A percentile compares a stretch with the other conserved stretches of the same genome.
These are phyloP conservation scores for Phalacrocorax brasilianus DNA, from an alignment of 2,113 vertebrate species.

Conservation along the genomic window DNA sequence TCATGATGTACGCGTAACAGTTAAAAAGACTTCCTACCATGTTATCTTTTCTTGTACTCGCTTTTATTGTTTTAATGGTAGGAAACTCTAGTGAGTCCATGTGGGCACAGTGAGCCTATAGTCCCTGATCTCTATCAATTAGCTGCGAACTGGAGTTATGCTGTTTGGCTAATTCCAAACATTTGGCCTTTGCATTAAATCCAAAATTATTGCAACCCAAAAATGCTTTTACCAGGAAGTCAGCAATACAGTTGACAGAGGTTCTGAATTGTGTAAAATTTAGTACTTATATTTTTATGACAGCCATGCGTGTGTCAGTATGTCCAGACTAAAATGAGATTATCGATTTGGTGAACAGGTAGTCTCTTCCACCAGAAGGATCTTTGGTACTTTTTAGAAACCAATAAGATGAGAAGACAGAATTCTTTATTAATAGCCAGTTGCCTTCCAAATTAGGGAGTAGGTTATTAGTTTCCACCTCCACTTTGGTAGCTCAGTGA, in stretches of 20 bases:
- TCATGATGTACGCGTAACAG: neutral
- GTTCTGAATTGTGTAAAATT: neutral
- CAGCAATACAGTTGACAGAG: neutral
- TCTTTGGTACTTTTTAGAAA: neutral
- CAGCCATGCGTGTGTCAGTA: neutral
- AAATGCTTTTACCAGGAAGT: neutral
- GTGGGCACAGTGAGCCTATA: neutral
- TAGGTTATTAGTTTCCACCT: neutral
- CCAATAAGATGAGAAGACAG: neutral
- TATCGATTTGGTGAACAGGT: neutral
- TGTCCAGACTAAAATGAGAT: neutral
- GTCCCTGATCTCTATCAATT: neutral
- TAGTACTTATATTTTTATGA: neutral
- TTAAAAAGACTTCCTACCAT: neutral
- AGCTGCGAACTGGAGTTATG: neutral
- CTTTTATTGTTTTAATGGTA: neutral
- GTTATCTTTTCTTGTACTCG: neutral
- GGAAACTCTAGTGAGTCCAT: neutral
- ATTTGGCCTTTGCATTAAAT: neutral
- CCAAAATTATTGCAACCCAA: neutral
- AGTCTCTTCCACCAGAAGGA: neutral
- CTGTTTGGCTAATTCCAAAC: neutral
- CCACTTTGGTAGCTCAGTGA: neutral
- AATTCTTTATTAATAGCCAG: neutral
- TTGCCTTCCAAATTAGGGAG: neutral